phyloP scores from a whole-genome alignment of 2,888 invertebrate species.

The Arctia plantaginis region DNA sequence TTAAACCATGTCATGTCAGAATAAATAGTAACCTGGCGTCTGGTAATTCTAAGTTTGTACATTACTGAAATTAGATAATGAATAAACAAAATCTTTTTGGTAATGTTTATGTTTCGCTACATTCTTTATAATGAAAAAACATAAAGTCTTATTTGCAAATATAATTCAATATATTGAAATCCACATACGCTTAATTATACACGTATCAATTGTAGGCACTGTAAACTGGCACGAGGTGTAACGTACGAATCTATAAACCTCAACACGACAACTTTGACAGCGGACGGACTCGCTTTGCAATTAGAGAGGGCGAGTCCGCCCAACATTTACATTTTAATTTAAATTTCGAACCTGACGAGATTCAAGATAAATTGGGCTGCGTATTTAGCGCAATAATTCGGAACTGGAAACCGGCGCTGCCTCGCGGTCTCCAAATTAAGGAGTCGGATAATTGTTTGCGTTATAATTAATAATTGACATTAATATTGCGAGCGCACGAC shows the following conservation, averaged over 20 bases:
- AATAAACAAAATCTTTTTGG: neutral
- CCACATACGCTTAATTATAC: constrained; percentile 10
- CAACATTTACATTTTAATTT: constrained; percentile 86
- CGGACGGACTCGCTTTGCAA: constrained; percentile 76
- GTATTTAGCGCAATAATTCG: constrained; percentile 83
- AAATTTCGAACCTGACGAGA: constrained; percentile 84
- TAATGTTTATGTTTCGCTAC: neutral
- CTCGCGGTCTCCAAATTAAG: constrained; percentile 75
- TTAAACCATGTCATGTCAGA: neutral
- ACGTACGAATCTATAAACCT: constrained; percentile 59
- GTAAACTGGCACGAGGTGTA: constrained; percentile 15
- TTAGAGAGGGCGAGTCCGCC: constrained; percentile 75
- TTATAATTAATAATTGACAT: constrained; percentile 81
- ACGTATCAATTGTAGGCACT: constrained; percentile 20
- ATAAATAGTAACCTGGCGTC: neutral
- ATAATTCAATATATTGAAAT: neutral
- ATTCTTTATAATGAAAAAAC: neutral
- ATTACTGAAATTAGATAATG: neutral
- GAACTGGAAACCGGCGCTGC: constrained; percentile 68
- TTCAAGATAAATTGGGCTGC: constrained; percentile 82
- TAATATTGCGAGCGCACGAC: constrained; percentile 65
- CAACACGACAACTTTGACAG: constrained; percentile 71
- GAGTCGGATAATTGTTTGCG: constrained; percentile 79
- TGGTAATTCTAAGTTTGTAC: neutral
- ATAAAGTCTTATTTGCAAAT: neutral